Conservation (phyloP, 2,113 vertebrate species). For the Pipa parva region DNA sequence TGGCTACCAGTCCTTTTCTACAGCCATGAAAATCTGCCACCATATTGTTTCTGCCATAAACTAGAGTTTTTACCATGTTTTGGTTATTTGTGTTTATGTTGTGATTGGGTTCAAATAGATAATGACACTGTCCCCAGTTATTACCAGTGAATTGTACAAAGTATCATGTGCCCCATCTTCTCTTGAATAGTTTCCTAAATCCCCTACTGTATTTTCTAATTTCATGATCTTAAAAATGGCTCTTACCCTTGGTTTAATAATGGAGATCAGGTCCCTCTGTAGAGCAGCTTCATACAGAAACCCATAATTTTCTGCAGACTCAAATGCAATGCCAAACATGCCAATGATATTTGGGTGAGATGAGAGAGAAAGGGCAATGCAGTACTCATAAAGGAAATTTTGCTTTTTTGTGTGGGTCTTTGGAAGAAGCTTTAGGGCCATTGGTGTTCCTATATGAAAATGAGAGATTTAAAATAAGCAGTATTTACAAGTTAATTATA, state of each 20-base stretch:
- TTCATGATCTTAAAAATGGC: not conserved
- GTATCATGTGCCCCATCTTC: no score
- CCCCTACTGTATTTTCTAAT: no score
- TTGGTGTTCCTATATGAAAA: constrained; percentile 70
- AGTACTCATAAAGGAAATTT: constrained; percentile 89
- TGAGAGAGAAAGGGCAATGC: constrained; percentile 82
- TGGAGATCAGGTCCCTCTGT: constrained; percentile 82
- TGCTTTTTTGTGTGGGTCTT: constrained; percentile 83
- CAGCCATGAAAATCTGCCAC: no score
- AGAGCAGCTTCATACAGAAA: constrained; percentile 83
- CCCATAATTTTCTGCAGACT: constrained; percentile 80
- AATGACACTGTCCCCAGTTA: no score
- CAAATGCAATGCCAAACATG: constrained; percentile 85
- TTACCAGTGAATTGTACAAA: no score
- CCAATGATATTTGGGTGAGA: constrained; percentile 78
- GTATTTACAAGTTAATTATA: no score
- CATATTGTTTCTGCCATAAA: no score
- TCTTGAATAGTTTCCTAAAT: no score
- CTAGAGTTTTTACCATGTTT: no score
- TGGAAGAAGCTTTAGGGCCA: constrained; percentile 90
- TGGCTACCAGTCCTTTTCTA: no score
- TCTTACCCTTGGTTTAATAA: constrained; percentile 85
- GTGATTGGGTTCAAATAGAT: not conserved
- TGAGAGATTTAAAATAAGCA: not conserved
- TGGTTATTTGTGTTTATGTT: fast-evolving